Evolutionary conservation across 2,888 invertebrate species (phyloP).

Genomic region (Agrotis clavis): DNA sequence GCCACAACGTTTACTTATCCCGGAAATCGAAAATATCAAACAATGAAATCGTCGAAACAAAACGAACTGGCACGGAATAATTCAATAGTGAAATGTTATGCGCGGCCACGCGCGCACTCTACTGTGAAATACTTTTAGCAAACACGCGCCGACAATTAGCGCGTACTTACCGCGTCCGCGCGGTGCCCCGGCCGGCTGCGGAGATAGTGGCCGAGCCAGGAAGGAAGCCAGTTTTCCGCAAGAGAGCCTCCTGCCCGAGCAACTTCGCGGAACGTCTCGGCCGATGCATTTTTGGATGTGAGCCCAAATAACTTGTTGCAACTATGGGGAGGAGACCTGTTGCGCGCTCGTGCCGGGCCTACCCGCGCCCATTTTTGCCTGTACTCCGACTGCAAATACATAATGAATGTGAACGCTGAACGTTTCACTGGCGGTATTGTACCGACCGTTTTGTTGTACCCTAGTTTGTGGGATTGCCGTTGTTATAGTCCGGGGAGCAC

Average conservation of each 20-base stretch:
- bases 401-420: conserved; percentile 87
- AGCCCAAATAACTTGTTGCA: conserved; percentile 90
- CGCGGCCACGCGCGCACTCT: conserved; percentile 69
- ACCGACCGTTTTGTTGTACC: conserved; percentile 78
- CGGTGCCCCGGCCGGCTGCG: conserved; percentile 29
- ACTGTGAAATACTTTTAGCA: conserved; percentile 61
- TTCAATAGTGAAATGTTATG: conserved; percentile 70
- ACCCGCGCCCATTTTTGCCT: conserved; percentile 84
- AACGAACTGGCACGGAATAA: conserved; percentile 67
- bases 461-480: conserved; percentile 74
- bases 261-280: conserved; percentile 81
- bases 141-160: conserved; percentile 65
- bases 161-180: conserved; percentile 45
- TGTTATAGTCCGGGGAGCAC: conserved; percentile 77
- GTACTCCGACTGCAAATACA: conserved; percentile 84
- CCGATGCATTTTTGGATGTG: conserved; percentile 91
- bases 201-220: conserved; percentile 71
- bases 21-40: conserved; percentile 62
- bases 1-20: conserved; percentile 44
- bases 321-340: conserved; percentile 84
- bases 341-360: conserved; percentile 82
- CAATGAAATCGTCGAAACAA: conserved; percentile 62
- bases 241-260: conserved; percentile 69
- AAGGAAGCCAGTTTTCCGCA: conserved; percentile 79
- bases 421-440: conserved; percentile 82